phyloP scores from a whole-genome alignment of 2,888 invertebrate genomes.

The Eristalis arbustorum region DNA sequence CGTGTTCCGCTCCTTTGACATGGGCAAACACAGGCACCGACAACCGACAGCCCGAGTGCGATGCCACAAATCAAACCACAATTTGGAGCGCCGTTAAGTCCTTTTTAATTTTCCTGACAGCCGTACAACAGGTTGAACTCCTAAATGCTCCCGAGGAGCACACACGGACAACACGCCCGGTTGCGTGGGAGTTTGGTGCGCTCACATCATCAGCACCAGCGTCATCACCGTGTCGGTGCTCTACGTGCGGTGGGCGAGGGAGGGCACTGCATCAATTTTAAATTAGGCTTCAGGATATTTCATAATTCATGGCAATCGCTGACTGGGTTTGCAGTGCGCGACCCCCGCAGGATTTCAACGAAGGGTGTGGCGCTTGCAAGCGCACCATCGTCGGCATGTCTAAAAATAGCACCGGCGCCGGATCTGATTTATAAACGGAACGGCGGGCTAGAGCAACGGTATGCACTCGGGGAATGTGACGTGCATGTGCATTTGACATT shows the following conservation, averaged over 20 bases:
- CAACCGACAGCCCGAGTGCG: neutral
- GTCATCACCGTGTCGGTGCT: slow-evolving; percentile 1
- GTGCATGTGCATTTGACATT: slow-evolving; percentile 21
- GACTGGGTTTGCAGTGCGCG: neutral
- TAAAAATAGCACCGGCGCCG: slow-evolving; percentile 10
- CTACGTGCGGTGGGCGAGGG: neutral
- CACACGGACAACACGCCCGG: neutral
- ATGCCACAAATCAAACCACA: slow-evolving; percentile 53
- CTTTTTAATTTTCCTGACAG: slow-evolving; percentile 52
- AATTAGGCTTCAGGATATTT: slow-evolving; percentile 23
- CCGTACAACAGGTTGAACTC: slow-evolving; percentile 50
- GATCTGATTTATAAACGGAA: neutral
- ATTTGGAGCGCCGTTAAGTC: slow-evolving; percentile 33
- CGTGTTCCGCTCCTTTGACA: neutral
- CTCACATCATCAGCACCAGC: neutral
- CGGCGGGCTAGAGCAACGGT: neutral
- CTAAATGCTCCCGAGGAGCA: slow-evolving; percentile 1
- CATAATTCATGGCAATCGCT: slow-evolving; percentile 32
- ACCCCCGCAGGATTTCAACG: neutral
- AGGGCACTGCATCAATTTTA: slow-evolving; percentile 33
- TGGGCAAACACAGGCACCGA: neutral
- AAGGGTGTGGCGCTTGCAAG: neutral
- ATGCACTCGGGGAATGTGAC: neutral
- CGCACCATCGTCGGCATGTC: neutral
- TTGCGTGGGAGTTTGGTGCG: neutral